A percentile compares a stretch with the other conserved stretches of the same genome.
Conservation (phyloP, 2,113 vertebrate species). For the Ursus arctos region DNA sequence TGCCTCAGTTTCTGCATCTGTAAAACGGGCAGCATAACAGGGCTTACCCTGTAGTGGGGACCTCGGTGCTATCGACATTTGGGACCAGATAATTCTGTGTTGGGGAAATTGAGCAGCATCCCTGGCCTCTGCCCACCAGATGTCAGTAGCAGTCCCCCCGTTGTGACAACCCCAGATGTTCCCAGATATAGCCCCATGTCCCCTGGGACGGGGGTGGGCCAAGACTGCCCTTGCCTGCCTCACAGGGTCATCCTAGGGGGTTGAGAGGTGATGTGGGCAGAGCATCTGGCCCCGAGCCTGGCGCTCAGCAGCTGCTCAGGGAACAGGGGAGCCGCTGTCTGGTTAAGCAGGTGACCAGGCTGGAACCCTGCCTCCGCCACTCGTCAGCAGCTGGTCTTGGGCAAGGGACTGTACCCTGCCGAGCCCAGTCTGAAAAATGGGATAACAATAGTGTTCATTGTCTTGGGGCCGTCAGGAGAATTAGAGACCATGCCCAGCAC, state of each 20-base stretch:
- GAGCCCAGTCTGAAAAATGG: neutral
- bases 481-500: rapidly evolving
- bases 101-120: neutral
- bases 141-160: neutral
- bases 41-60: rapidly evolving
- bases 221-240: rapidly evolving
- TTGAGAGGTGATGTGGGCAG: rapidly evolving
- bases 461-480: neutral
- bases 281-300: neutral
- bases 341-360: rapidly evolving
- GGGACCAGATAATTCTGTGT: neutral
- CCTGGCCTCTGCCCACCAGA: neutral
- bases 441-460: neutral
- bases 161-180: neutral
- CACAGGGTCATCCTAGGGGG: rapidly evolving
- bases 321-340: rapidly evolving
- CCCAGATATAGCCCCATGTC: neutral
- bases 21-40: neutral
- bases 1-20: neutral
- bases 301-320: neutral
- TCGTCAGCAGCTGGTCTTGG: neutral
- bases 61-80: rapidly evolving
- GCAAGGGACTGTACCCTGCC: neutral
- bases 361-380: neutral
- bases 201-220: neutral